Evolutionary conservation across 2,888 invertebrate genomes (phyloP), one percentile per base, ranked within the genome.

Genomic region (Onchidella celtica): DNA sequence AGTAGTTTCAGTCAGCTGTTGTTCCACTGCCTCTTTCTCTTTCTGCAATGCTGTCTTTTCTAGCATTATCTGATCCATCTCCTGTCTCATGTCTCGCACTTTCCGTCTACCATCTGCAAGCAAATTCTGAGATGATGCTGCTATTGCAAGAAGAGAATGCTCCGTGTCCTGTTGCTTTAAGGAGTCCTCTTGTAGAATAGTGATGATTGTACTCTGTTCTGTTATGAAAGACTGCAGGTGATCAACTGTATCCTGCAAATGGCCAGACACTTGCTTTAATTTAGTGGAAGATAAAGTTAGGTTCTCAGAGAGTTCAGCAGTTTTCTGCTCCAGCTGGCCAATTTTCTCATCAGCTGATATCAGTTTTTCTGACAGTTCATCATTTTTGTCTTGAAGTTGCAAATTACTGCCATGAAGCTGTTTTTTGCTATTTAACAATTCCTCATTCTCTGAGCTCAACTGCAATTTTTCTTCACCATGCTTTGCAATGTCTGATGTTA

Each of bases 111-210:
- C 68, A 47, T 80, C 80, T 21, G 32, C 36, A 17, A 80, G 57
- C 27, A 80, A 29, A 32, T 57, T 74, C 29, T 74, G 63, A n/a
- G 80, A 80, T 21, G 75, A 74, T 0, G 80, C 66, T n/a, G 74
- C 74, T 40, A 68, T 68, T 14, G 80, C 66, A 3, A 80, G 61
- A 4, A 80, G 80, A 17, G 80, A 66, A 55, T 80, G 80, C 29
- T 80, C 80, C 59, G 74, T 80, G 40, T 66, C 80, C 32, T 80
- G 80, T 32, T 80, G 80, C 57, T 75, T 80, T 32, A 80, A 6
- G n/a, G 80, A 75, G 59, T 80, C 80, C 55, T 80, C 80, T 47
- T 83, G 79, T 32, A 83, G 61, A 27, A 79, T 69, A 47, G 66
- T 57, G n/a, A 70, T 83, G 36, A 80, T 75, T 24, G 80, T 57